Conservation (phyloP, 2,797 vertebrate species). For the Chelmon rostratus region DNA sequence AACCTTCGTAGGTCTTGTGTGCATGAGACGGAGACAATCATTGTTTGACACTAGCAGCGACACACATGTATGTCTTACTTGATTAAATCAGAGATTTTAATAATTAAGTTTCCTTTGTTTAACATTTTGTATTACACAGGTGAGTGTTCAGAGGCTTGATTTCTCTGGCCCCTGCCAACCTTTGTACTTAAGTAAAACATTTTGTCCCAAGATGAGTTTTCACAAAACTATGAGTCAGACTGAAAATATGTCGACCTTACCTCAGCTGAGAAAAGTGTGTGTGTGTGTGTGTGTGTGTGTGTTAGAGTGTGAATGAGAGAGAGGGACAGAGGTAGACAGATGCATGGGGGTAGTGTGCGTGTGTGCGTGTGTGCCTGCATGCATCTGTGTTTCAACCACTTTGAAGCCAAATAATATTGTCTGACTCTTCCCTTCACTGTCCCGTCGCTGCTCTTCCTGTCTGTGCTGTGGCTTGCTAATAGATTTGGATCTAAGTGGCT, state of each 20-base stretch:
- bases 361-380: conserved; percentile 10
- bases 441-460: background rate
- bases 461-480: background rate
- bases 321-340: conserved; percentile 8
- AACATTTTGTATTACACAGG: conserved; percentile 10
- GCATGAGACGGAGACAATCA: background rate
- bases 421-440: background rate
- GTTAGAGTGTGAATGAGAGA: conserved; percentile 32
- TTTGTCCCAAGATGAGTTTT: conserved; percentile 65
- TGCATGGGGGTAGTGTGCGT: conserved; percentile 6
- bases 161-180: conserved; percentile 43
- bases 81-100: background rate
- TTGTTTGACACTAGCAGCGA: background rate
- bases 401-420: conserved; percentile 10
- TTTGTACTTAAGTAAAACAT: conserved; percentile 62
- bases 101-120: background rate
- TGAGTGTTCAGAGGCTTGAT: conserved; percentile 34
- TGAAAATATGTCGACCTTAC: conserved; percentile 72
- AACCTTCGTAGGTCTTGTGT: background rate
- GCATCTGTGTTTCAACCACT: conserved; percentile 10
- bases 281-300: conserved; percentile 14
- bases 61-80: background rate
- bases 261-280: conserved; percentile 42
- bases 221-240: conserved; percentile 70
- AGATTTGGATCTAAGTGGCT: conserved; percentile 1